Percentiles rank a stretch among this genome's conserved stretches.
Conservation (phyloP, 2,113 vertebrate genomes). For the Carassius gibelio region DNA sequence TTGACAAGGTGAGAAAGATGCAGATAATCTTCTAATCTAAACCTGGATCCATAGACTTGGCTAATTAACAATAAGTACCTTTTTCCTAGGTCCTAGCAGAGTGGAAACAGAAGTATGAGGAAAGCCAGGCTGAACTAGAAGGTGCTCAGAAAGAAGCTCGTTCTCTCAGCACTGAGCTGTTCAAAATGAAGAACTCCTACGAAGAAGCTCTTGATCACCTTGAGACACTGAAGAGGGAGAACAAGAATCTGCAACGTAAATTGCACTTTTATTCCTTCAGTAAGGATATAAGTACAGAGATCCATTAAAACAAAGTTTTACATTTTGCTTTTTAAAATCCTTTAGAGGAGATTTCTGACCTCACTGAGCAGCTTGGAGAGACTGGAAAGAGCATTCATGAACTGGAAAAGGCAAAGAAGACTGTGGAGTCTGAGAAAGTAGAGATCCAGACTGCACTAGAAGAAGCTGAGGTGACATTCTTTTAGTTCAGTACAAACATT, state of each 20-base stretch:
- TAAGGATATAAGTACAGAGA: too few species aligned
- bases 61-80: too few species aligned
- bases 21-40: neutral
- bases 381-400: constrained; percentile 75
- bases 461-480: neutral
- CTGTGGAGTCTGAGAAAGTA: constrained; percentile 75
- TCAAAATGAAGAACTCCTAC: constrained; percentile 75
- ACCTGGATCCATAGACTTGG: neutral
- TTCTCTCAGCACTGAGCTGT: constrained; percentile 72
- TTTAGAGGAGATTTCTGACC: constrained; percentile 1
- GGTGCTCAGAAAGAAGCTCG: constrained; percentile 72
- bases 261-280: neutral
- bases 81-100: constrained; percentile 75
- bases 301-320: too few species aligned
- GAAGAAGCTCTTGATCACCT: constrained; percentile 78
- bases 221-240: constrained; percentile 62
- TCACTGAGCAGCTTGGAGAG: neutral
- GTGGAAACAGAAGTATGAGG: constrained; percentile 84
- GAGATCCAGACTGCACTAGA: constrained; percentile 34
- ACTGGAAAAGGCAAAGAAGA: constrained; percentile 81
- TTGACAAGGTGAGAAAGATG: constrained; percentile 47
- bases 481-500: neutral
- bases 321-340: neutral
- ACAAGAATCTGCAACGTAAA: constrained; percentile 52
- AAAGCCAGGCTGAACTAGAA: constrained; percentile 76